Evolutionary conservation across 2,113 vertebrate genomes (phyloP).

Genomic region (Silurus meridionalis): DNA sequence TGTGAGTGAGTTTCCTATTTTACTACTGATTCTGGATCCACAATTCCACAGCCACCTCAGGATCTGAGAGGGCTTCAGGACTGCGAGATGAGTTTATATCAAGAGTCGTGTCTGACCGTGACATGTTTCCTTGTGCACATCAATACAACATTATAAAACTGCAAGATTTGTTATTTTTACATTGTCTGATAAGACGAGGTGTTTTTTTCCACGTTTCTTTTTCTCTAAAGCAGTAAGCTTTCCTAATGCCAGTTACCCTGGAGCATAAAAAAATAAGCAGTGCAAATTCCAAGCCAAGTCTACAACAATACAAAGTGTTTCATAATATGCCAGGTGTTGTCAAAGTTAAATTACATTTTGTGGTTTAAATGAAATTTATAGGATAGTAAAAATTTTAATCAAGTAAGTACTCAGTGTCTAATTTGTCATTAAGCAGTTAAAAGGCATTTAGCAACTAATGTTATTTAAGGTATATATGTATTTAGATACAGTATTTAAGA

Average conservation of each 20-base stretch:
- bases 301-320: slow-evolving; percentile 59
- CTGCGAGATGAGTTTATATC: slow-evolving; percentile 54
- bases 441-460: too few relatives aligned
- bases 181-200: not conserved
- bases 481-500: too few relatives aligned
- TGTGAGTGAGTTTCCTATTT: not conserved
- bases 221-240: slow-evolving; percentile 42
- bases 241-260: slow-evolving; percentile 52
- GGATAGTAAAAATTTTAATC: not conserved
- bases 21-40: slow-evolving; percentile 28
- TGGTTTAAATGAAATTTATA: not conserved
- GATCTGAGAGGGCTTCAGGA: slow-evolving; percentile 29
- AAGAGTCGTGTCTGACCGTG: slow-evolving; percentile 6
- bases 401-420: not conserved
- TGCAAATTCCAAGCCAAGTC: slow-evolving; percentile 63
- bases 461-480: too few relatives aligned
- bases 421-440: not conserved
- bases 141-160: not conserved
- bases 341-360: not conserved
- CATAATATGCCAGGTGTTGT: slow-evolving; percentile 37
- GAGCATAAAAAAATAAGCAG: slow-evolving; percentile 62
- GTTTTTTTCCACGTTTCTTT: not conserved
- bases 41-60: slow-evolving; percentile 45
- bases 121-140: slow-evolving; percentile 14
- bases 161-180: slow-evolving; percentile 19